phyloP scores from a whole-genome alignment of 2,797 vertebrate species.

The Smutsia temminckii region DNA sequence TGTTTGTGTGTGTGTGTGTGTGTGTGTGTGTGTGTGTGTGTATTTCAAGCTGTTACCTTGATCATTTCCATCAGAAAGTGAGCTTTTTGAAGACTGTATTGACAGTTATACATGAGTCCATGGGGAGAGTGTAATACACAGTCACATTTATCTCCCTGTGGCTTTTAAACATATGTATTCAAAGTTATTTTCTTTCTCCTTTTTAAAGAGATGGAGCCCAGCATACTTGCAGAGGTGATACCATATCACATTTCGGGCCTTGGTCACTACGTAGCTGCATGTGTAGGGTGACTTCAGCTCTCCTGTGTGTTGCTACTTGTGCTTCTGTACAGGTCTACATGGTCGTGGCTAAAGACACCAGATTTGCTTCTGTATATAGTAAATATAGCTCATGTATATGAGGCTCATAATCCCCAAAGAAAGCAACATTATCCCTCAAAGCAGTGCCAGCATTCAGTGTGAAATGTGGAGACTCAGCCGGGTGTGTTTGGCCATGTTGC shows the following conservation, averaged over 20 bases:
- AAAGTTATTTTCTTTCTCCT: neutral
- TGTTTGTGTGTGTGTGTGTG: neutral
- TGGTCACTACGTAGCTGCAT: accelerated
- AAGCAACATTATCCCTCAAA: neutral
- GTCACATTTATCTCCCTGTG: neutral
- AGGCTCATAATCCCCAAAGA: neutral
- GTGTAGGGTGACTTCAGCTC: no score
- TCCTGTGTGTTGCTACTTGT: neutral
- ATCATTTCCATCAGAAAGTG: neutral
- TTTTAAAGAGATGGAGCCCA: neutral
- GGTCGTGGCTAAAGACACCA: neutral
- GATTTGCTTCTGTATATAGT: neutral
- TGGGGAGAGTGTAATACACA: neutral
- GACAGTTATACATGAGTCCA: neutral
- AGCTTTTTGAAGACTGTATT: neutral
- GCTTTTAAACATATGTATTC: neutral
- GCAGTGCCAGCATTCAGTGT: accelerated
- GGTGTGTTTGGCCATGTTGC: accelerated
- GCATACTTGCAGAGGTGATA: no score
- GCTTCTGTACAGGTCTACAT: accelerated
- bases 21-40: neutral
- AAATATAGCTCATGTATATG: neutral
- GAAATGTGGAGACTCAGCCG: accelerated
- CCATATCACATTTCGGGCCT: neutral
- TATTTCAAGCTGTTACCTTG: neutral